phyloP scores from a whole-genome alignment of 37 sponge, comb jelly and placozoan species.

The Cladorhizidae sp. region DNA sequence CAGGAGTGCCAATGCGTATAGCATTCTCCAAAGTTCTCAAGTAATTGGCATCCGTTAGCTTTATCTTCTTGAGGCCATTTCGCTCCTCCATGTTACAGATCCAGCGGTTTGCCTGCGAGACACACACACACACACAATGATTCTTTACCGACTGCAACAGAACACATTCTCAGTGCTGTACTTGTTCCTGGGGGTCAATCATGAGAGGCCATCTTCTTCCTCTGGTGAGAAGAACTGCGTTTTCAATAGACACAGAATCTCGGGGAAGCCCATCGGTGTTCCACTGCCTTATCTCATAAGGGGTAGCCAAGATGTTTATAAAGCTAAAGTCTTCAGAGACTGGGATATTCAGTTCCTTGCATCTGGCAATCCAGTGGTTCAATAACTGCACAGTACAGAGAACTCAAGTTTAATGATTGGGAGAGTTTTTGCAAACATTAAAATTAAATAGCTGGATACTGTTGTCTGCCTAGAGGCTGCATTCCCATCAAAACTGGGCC shows the following conservation, averaged over 20 bases:
- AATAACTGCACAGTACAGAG: constrained; percentile 54
- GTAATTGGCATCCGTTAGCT: constrained; percentile 95
- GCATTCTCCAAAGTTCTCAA: constrained; percentile 98
- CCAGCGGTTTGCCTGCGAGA: constrained; percentile 91
- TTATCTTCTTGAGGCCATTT: constrained; percentile 97
- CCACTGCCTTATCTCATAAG: constrained; percentile 98
- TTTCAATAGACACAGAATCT: constrained; percentile 95
- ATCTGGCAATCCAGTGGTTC: constrained; percentile 75
- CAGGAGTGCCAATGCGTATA: constrained; percentile 96
- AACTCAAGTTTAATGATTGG: no score
- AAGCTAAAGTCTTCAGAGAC: constrained; percentile 82
- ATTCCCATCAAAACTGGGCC: neutral
- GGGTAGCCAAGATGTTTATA: constrained; percentile 76
- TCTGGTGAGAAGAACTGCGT: constrained; percentile 94
- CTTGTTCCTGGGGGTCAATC: constrained; percentile 99
- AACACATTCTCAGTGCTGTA: neutral
- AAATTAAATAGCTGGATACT: no score
- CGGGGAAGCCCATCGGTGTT: constrained; percentile 93
- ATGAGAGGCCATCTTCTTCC: constrained; percentile 98
- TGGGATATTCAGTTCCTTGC: constrained; percentile 91
- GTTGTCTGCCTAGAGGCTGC: no score
- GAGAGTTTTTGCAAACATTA: no score
- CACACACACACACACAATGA: neutral
- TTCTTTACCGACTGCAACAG: neutral
- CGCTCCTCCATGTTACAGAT: constrained; percentile 85